Evolutionary conservation across 2,797 vertebrate genomes (phyloP).

Genomic region (Anguilla marmorata): DNA sequence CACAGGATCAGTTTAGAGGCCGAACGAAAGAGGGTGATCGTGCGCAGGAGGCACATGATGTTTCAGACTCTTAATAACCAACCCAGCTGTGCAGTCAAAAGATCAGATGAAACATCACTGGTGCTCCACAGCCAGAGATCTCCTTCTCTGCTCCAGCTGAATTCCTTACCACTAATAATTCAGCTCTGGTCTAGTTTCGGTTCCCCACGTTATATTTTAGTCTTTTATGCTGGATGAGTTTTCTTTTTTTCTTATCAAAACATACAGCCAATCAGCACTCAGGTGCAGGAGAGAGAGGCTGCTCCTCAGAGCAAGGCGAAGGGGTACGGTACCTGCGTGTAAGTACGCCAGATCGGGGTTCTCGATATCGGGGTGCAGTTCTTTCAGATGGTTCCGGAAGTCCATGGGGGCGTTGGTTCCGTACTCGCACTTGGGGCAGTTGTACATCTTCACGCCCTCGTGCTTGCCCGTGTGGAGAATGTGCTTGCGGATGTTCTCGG

Average conservation of each 20-base stretch:
- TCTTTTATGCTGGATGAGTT: not conserved
- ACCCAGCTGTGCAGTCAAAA: not conserved
- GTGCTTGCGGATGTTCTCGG: slow-evolving; percentile 98
- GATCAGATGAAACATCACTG: not conserved
- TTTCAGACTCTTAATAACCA: not conserved
- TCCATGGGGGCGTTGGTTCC: slow-evolving; percentile 93
- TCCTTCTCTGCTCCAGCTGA: not conserved
- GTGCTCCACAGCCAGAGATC: not conserved
- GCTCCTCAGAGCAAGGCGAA: not conserved
- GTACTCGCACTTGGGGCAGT: slow-evolving; percentile 91
- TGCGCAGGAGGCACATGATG: too few species aligned
- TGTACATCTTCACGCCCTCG: slow-evolving; percentile 98
- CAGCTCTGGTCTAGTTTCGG: not conserved
- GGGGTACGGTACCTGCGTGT: slow-evolving; percentile 84
- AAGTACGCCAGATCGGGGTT: slow-evolving; percentile 96
- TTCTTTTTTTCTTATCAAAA: not conserved
- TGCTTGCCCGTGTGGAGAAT: slow-evolving; percentile 97
- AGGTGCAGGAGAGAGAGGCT: not conserved
- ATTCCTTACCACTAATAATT: not conserved
- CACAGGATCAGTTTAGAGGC: not conserved
- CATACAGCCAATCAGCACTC: not conserved
- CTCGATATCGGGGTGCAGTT: slow-evolving; percentile 89
- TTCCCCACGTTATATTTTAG: too few species aligned
- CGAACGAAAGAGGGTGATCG: too few species aligned
- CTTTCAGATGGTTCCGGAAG: slow-evolving; percentile 97